phyloP scores from a whole-genome alignment of 2,888 invertebrate species.

The Meloe dianella region DNA sequence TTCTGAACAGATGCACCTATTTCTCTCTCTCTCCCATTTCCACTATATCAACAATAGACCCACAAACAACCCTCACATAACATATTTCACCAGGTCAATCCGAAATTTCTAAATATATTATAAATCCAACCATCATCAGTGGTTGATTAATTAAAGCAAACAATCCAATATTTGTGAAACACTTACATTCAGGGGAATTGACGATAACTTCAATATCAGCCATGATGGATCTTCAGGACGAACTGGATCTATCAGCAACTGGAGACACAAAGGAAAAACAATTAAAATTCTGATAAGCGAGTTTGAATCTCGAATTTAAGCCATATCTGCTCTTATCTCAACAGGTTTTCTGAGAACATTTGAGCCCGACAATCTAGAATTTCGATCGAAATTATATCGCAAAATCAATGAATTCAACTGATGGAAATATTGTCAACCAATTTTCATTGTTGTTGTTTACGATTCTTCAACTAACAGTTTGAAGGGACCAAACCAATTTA shows the following conservation, averaged over 20 bases:
- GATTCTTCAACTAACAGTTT: background rate
- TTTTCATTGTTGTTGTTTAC: background rate
- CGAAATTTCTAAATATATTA: background rate
- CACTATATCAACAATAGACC: background rate
- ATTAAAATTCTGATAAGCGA: background rate
- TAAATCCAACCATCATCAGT: too few relatives aligned
- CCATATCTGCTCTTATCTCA: background rate
- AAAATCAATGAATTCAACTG: background rate
- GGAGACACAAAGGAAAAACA: background rate
- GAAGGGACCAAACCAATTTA: too few relatives aligned
- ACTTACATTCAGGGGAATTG: constrained; percentile 33
- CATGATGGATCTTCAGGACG: constrained; percentile 18
- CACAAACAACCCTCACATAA: background rate
- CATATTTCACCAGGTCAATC: background rate
- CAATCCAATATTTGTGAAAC: constrained; percentile 1
- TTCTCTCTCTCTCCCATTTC: background rate
- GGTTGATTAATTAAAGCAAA: background rate
- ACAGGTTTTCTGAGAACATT: background rate
- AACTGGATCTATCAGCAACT: background rate
- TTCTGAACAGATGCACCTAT: background rate
- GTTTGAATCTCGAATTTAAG: background rate
- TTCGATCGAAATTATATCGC: background rate
- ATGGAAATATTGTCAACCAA: background rate
- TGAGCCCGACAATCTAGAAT: background rate
- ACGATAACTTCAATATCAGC: constrained; percentile 29